Evolutionary conservation across 2,113 vertebrate species (phyloP).

Genomic region (Enhydra lutris): DNA sequence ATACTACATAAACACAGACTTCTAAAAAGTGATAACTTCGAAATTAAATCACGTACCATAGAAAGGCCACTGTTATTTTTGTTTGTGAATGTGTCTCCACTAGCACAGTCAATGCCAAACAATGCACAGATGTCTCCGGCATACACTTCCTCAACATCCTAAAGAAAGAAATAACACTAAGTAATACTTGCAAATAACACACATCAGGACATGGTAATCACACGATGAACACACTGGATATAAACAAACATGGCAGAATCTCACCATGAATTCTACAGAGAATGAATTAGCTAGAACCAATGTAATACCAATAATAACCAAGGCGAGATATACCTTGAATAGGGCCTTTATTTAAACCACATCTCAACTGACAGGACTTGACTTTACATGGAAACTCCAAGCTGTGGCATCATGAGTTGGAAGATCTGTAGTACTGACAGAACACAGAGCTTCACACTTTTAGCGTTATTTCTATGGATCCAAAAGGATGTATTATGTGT

Average conservation of each 20-base stretch:
- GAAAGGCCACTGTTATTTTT: constrained; percentile 87
- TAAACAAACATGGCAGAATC: neutral
- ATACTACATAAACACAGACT: neutral
- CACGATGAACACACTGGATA: neutral
- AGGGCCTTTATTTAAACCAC: neutral
- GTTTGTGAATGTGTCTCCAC: constrained; percentile 95
- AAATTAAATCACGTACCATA: constrained; percentile 86
- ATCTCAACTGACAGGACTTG: neutral
- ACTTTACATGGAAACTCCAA: neutral
- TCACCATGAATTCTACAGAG: neutral
- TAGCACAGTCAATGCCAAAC: constrained; percentile 97
- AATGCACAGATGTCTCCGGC: constrained; percentile 96
- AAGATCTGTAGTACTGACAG: neutral
- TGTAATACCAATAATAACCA: neutral
- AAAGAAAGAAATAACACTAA: neutral
- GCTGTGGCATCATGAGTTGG: neutral
- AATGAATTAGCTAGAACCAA: neutral
- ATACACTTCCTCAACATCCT: constrained; percentile 94
- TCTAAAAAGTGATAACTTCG: neutral
- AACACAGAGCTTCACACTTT: neutral
- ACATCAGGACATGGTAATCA: neutral
- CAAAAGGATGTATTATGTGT: neutral
- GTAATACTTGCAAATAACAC: neutral
- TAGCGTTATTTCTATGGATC: neutral
- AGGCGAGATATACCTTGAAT: neutral